phyloP scores from a whole-genome alignment of 2,888 invertebrate genomes.

The Lamellibrachia columna region DNA sequence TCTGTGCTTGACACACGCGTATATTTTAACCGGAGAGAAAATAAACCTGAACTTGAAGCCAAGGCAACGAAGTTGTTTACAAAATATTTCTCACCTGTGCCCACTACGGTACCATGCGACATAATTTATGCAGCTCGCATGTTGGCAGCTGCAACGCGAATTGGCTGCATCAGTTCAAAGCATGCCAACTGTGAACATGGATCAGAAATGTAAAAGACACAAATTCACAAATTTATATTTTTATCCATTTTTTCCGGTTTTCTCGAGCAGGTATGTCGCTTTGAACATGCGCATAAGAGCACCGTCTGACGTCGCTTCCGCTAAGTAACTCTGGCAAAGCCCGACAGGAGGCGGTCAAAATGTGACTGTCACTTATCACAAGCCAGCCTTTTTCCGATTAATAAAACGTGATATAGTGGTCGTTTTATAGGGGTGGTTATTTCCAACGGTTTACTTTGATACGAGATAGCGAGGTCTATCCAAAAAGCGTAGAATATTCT shows the following conservation, averaged over 20 bases:
- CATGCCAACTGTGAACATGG: neutral
- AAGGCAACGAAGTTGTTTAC: slow-evolving; percentile 9
- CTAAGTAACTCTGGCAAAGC: neutral
- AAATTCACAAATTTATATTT: neutral
- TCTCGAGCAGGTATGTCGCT: neutral
- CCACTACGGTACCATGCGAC: slow-evolving; percentile 2
- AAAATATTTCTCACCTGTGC: slow-evolving; percentile 12
- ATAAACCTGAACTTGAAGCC: neutral
- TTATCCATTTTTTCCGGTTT: neutral
- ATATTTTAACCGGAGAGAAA: neutral
- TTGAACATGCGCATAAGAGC: neutral
- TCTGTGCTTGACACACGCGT: neutral
- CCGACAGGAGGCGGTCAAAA: neutral
- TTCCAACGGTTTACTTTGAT: too few relatives aligned
- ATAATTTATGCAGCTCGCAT: slow-evolving; percentile 1
- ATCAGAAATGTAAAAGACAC: neutral
- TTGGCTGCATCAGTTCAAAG: neutral
- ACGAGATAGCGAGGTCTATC: too few relatives aligned
- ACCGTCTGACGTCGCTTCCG: neutral
- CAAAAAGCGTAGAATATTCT: too few relatives aligned
- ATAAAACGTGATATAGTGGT: too few relatives aligned
- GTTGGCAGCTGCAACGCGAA: neutral
- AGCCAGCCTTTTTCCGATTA: too few relatives aligned
- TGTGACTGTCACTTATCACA: too few relatives aligned
- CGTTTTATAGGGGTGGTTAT: too few relatives aligned